Base-by-base conservation (phyloP, 2,888 invertebrate genomes). In the Pycnomerus fuliginosus region DNA sequence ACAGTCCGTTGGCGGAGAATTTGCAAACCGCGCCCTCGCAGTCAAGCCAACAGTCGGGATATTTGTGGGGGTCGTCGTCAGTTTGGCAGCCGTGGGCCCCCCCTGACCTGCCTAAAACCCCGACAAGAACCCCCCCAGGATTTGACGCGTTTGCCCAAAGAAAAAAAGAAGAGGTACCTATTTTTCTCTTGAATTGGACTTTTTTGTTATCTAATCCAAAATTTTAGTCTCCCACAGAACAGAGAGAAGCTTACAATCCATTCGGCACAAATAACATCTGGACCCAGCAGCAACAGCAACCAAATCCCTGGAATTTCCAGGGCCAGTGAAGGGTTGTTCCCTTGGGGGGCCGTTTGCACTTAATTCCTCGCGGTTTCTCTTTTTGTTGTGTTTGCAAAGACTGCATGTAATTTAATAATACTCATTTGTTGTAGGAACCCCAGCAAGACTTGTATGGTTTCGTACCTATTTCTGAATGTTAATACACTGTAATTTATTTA, bases 11-110 rank as follows among this genome's bases (percentile, higher is more conserved):
- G 12, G 29, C 27, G 2, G 48, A 52, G 28, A 48, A 27, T 30
- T 34, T 34, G 17, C 16, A 36, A n/a, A n/a, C n/a, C n/a, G n/a
- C n/a, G n/a, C n/a, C n/a, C n/a, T n/a, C n/a, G n/a, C n/a, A n/a
- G n/a, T n/a, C n/a, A n/a, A n/a, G n/a, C n/a, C 45, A 50, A 24
- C 55, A 63, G 15, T 50, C 56, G 11, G 61, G 61, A 35, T 72
- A 70, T 53, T 55, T 71, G 32, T 73, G 72, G 71, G 71, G 71
- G 11, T 67, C 68, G n/a, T 66, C 72, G 3, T 54, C 64, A 1
- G 68, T 72, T n/a, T 72, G 71, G 72, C 66, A 70, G 47, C 70
- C 71, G 1, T 70, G 68, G 69, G 56, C 65, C 3, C 69, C 68
- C 38, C 42, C 49, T 5, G 60, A 67, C 14, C 40, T 56, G 8